Conservation (phyloP, 1,140 invertebrate genomes). For the Anastrepha ludens region DNA sequence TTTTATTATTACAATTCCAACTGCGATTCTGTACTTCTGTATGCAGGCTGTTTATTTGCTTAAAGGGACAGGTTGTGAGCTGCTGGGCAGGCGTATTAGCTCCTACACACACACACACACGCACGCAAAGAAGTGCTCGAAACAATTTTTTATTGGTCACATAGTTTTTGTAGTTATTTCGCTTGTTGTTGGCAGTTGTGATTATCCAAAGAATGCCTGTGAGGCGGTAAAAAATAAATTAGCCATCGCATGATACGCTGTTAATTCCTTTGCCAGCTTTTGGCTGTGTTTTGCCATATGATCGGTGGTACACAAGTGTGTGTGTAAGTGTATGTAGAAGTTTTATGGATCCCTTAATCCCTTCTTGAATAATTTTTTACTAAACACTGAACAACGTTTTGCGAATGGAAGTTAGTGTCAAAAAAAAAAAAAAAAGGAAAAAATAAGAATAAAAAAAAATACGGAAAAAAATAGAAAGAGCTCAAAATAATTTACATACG, state of each 20-base stretch:
- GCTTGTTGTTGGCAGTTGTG: neutral
- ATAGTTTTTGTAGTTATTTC: neutral
- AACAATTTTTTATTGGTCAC: neutral
- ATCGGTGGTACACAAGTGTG: neutral
- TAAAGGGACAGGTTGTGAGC: constrained; percentile 18
- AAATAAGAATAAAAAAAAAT: too few relatives aligned
- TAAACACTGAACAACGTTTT: too few relatives aligned
- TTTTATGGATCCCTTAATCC: too few relatives aligned
- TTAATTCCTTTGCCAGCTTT: neutral
- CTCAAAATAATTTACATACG: too few relatives aligned
- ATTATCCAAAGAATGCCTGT: constrained; percentile 19
- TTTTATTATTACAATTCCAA: neutral
- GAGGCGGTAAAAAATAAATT: constrained; percentile 22
- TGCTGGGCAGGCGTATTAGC: neutral
- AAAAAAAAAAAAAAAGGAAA: too few relatives aligned
- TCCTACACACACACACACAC: neutral
- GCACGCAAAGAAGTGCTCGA: neutral
- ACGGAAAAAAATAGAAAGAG: too few relatives aligned
- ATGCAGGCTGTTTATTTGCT: constrained; percentile 31
- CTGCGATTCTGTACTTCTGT: neutral
- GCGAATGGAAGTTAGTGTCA: too few relatives aligned
- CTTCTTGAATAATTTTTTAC: too few relatives aligned
- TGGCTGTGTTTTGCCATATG: neutral
- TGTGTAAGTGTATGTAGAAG: too few relatives aligned
- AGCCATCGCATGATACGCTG: neutral